Percentiles rank a stretch among this genome's conserved stretches.
Conservation (phyloP, 2,888 invertebrate genomes). For the Macaria liturata region DNA sequence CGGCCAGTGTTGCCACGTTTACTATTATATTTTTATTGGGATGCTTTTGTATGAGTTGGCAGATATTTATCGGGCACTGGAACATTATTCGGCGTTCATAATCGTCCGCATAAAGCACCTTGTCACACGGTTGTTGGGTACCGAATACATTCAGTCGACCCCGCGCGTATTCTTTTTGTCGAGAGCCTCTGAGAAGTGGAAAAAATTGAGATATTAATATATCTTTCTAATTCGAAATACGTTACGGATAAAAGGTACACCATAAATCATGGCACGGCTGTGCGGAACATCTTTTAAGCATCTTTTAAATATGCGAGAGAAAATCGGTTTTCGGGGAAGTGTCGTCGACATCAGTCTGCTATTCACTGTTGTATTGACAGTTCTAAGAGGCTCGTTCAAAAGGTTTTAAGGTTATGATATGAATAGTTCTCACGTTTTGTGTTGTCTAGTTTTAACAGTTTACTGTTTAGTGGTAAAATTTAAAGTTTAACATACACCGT, state of each 20-base stretch:
- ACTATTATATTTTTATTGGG: constrained; percentile 83
- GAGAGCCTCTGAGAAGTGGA: constrained; percentile 78
- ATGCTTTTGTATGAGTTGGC: constrained; percentile 83
- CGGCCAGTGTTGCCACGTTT: constrained; percentile 77
- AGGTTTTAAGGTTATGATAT: constrained; percentile 6
- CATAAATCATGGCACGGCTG: constrained; percentile 77
- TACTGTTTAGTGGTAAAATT: no score
- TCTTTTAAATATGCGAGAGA: constrained; percentile 69
- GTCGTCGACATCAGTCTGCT: constrained; percentile 59
- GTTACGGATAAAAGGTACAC: constrained; percentile 78
- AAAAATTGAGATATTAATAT: constrained; percentile 83
- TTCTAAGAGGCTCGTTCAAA: constrained; percentile 34
- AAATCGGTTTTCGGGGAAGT: constrained; percentile 71
- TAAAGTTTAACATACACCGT: no score
- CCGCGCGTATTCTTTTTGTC: constrained; percentile 75
- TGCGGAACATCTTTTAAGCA: constrained; percentile 70
- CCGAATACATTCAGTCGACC: constrained; percentile 73
- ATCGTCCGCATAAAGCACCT: constrained; percentile 82
- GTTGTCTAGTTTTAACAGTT: constrained; percentile 5
- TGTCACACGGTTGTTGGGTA: constrained; percentile 83
- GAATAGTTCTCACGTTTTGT: constrained; percentile 1
- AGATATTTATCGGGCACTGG: constrained; percentile 83
- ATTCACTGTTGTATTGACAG: constrained; percentile 53
- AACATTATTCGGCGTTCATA: constrained; percentile 82
- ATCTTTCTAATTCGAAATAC: constrained; percentile 83